Evolutionary conservation across 2,113 vertebrate species (phyloP).

Genomic region (Chaetodon auriga): DNA sequence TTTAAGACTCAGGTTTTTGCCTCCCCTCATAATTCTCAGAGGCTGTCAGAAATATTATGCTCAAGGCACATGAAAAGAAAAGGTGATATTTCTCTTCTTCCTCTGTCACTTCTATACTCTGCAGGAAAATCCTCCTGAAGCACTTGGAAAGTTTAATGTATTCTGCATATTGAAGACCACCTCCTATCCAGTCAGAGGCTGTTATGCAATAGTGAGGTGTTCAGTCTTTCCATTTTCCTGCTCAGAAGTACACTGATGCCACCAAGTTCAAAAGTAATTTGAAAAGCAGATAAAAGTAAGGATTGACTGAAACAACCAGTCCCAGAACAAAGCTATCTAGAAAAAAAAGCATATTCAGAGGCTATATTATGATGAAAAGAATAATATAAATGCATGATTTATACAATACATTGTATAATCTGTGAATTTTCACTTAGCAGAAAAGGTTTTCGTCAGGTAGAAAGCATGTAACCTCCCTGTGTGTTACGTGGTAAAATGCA

Average conservation of each 20-base stretch:
- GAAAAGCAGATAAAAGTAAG: constrained; percentile 70
- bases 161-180: constrained; percentile 78
- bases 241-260: constrained; percentile 67
- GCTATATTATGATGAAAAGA: neutral
- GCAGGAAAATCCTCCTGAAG: constrained; percentile 68
- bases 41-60: constrained; percentile 47
- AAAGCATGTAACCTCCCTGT: constrained; percentile 4
- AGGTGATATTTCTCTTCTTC: constrained; percentile 37
- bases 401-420: neutral
- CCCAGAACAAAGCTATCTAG: neutral
- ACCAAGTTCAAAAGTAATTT: constrained; percentile 75
- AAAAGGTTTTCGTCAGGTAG: neutral
- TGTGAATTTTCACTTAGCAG: neutral
- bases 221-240: constrained; percentile 80
- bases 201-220: constrained; percentile 79
- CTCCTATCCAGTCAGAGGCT: constrained; percentile 59
- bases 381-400: neutral
- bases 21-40: constrained; percentile 36
- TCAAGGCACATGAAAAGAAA: constrained; percentile 40
- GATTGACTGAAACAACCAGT: constrained; percentile 27
- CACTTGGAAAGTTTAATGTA: constrained; percentile 78
- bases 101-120: constrained; percentile 24
- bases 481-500: constrained; percentile 31
- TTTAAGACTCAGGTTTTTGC: constrained; percentile 9
- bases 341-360: neutral